phyloP scores from a whole-genome alignment of 2,113 vertebrate species.

The Chiloscyllium plagiosum region DNA sequence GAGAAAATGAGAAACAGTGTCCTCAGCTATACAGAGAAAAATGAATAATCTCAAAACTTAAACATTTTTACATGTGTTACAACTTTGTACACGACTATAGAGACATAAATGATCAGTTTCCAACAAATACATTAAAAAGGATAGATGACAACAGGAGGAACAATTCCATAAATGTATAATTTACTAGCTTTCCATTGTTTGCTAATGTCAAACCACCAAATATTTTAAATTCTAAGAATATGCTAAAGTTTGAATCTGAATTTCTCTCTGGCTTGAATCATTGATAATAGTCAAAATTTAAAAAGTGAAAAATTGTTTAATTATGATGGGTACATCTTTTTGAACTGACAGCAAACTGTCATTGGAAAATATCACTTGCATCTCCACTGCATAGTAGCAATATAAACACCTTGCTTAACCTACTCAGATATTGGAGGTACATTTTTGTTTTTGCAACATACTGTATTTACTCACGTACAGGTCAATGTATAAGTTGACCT shows the following conservation, averaged over 20 bases:
- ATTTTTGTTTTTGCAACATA: background rate
- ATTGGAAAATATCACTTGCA: too few relatives aligned
- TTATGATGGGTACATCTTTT: too few relatives aligned
- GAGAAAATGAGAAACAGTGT: too few relatives aligned
- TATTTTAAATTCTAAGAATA: background rate
- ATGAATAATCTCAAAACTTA: background rate
- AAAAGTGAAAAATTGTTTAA: too few relatives aligned
- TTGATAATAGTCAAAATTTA: background rate
- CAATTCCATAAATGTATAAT: background rate
- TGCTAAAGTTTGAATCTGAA: background rate
- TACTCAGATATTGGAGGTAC: background rate
- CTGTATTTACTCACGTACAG: too few relatives aligned
- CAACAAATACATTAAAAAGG: background rate
- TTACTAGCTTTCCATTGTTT: background rate
- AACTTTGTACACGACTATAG: background rate
- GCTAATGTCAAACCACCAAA: background rate
- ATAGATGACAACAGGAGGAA: background rate
- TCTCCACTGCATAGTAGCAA: too few relatives aligned
- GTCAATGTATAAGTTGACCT: too few relatives aligned
- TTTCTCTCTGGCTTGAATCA: background rate
- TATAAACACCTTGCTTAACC: too few relatives aligned
- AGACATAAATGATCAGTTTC: background rate
- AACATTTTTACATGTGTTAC: background rate
- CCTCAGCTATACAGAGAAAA: background rate
- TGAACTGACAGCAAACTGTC: too few relatives aligned